Percentiles rank a stretch among this genome's conserved stretches.
Conservation (phyloP, 2,113 vertebrate species). For the Irena cyanogastra region DNA sequence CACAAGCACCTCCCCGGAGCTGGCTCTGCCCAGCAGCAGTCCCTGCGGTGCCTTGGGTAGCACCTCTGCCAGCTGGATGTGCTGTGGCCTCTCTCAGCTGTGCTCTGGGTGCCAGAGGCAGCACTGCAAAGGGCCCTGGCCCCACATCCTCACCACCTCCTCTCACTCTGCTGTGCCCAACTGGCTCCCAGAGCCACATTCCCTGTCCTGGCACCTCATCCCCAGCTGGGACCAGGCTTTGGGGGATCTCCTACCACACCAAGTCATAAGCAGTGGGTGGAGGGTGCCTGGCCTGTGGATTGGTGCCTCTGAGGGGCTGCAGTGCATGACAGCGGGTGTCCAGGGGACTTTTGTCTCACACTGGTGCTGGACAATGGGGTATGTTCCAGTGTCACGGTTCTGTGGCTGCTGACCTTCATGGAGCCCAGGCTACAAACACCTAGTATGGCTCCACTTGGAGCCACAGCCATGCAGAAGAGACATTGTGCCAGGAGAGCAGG, state of each 20-base stretch:
- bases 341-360: neutral
- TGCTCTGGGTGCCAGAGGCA: neutral
- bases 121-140: fast-evolving
- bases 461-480: fast-evolving
- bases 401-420: neutral
- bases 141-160: neutral
- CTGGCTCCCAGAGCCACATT: neutral
- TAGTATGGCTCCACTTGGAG: fast-evolving
- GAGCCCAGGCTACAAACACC: neutral
- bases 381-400: neutral
- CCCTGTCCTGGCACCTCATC: neutral
- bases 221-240: neutral
- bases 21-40: neutral
- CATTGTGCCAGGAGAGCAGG: fast-evolving
- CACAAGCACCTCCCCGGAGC: fast-evolving
- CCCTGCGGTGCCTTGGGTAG: neutral
- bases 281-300: fast-evolving
- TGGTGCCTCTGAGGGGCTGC: neutral
- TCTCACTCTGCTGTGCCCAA: neutral
- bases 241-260: fast-evolving
- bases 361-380: fast-evolving
- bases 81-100: neutral
- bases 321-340: fast-evolving
- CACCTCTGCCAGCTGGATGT: fast-evolving
- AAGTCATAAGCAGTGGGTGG: neutral